A percentile compares a stretch with the other conserved stretches of the same genome.
phyloP scores from a whole-genome alignment of 2,113 vertebrate species.

The Syrrhaptes paradoxus region DNA sequence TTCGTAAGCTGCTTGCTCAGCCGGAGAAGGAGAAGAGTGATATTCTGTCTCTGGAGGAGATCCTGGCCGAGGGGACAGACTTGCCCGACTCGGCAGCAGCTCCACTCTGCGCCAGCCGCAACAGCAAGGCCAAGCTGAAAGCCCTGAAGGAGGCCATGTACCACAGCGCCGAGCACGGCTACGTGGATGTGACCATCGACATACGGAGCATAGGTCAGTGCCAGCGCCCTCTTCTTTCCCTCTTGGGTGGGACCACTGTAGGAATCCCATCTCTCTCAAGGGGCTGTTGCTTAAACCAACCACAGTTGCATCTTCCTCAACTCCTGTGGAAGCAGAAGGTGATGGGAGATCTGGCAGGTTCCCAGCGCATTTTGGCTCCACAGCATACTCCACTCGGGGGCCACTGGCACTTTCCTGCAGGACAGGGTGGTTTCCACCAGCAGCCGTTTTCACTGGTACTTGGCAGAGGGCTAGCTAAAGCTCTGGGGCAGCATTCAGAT shows the following conservation, averaged over 20 bases:
- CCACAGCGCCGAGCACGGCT: slow-evolving; percentile 94
- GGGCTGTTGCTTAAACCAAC: not conserved
- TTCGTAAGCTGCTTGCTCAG: slow-evolving; percentile 93
- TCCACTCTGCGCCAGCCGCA: slow-evolving; percentile 85
- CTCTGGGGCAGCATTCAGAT: not conserved
- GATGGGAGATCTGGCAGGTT: not conserved
- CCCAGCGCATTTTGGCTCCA: not conserved
- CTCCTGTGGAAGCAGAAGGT: not conserved
- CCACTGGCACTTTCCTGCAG: not conserved
- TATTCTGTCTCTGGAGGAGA: slow-evolving; percentile 95
- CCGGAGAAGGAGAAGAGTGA: slow-evolving; percentile 93
- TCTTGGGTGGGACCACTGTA: accelerated
- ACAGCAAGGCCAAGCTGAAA: slow-evolving; percentile 93
- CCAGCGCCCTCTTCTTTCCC: not conserved
- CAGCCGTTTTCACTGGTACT: not conserved
- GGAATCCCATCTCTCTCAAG: accelerated
- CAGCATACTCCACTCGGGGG: not conserved
- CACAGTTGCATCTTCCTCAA: not conserved
- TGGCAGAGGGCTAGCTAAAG: not conserved
- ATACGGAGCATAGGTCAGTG: slow-evolving; percentile 92
- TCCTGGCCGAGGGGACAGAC: slow-evolving; percentile 92
- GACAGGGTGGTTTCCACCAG: not conserved
- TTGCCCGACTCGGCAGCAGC: slow-evolving; percentile 82
- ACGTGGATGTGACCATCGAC: slow-evolving; percentile 96
- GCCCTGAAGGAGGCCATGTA: slow-evolving; percentile 97